Evolutionary conservation across 2,888 invertebrate species (phyloP).

Genomic region (Calameuta pallipes): DNA sequence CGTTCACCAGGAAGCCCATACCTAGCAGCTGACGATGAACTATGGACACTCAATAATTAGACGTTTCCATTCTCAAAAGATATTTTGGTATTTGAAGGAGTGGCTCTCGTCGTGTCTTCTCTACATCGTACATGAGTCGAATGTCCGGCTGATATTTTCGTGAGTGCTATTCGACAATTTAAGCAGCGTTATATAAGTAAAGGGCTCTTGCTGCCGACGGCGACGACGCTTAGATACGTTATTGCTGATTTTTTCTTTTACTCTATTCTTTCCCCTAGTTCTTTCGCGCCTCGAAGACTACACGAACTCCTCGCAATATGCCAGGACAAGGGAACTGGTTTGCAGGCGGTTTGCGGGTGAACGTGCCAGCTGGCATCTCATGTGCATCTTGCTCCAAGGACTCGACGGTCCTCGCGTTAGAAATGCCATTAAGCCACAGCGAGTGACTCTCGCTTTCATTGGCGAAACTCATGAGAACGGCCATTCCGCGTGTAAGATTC

Average conservation of each 20-base stretch:
- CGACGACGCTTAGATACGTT: background rate
- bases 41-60: background rate
- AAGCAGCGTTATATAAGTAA: background rate
- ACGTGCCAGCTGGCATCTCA: constrained; percentile 42
- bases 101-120: background rate
- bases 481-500: background rate
- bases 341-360: constrained; percentile 34
- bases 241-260: background rate
- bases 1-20: background rate
- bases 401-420: constrained; percentile 30
- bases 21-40: background rate
- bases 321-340: constrained; percentile 42
- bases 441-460: background rate
- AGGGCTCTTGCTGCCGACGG: background rate
- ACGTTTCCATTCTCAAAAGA: background rate
- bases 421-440: constrained; percentile 43
- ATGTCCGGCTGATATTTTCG: background rate
- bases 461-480: background rate
- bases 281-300: background rate
- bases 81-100: background rate
- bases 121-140: background rate
- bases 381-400: constrained; percentile 35
- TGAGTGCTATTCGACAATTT: background rate
- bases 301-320: background rate
- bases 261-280: background rate